Evolutionary conservation across 2,888 invertebrate species (phyloP), one percentile per base, ranked within the genome.

Genomic region (Nephrotoma flavescens): DNA sequence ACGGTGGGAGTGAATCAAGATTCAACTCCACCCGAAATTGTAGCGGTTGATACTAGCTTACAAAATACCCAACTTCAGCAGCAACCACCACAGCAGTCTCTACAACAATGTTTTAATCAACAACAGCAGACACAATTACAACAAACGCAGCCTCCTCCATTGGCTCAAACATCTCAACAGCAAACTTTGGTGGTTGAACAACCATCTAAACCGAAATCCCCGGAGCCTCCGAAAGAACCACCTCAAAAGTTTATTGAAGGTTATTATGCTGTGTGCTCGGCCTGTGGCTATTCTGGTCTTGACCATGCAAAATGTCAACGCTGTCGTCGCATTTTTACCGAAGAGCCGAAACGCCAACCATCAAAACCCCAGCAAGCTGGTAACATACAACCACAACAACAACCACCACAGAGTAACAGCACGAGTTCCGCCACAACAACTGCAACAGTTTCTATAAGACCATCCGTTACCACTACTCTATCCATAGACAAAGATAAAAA

Each of bases 241-340:
- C 93, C 93, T 44, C 94, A 95, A 4, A 94, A 94, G 88, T 93
- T 93, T 88, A 93, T 95, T 44, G 94, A 94, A 52, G 96, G 96
- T 86, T 95, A 94, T 92, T 92, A 95, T 88, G 96, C 96, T 6
- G 93, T 97, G 1, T 97, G 97, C 91, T 94, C 94, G 88, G 93
- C 93, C 88, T 97, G 97, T 91, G 97, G 97, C 19, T 95, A 95
- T 89, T 93, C 95, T 85, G 96, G 96, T 86, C 93, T 94, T 89
- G 95, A 97, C 91, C 96, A 97, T 90, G 95, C 94, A 89, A 94
- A 94, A 88, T 97, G 97, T 92, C 94, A 95, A 91, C 92, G 94
- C 88, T 96, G 96, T 92, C 94, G 93, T 90, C 92, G 94, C 89
- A 94, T 94, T 89, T 94, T 96, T 89, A 94, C 94, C 0, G 95